Conservation (phyloP, 2,888 invertebrate species). For the Drosophila algonquin region DNA sequence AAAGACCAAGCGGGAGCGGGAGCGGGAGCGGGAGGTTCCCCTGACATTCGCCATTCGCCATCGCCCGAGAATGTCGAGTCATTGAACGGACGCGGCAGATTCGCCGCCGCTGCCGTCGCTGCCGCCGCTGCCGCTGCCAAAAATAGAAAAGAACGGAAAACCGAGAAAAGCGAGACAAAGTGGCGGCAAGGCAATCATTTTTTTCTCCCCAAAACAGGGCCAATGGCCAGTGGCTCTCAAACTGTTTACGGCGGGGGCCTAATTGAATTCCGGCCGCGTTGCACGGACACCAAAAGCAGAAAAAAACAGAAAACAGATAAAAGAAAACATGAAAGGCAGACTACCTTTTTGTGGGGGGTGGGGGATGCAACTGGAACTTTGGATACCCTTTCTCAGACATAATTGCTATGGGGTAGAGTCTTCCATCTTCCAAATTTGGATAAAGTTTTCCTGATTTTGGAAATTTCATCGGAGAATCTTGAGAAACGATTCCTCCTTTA, state of each 20-base stretch:
- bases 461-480: too few species aligned
- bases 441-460: background rate
- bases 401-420: background rate
- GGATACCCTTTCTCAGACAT: background rate
- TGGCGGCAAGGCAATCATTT: conserved; percentile 17
- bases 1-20: conserved; percentile 12
- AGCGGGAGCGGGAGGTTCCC: conserved; percentile 24
- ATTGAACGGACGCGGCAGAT: conserved; percentile 59
- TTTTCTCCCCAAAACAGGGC: background rate
- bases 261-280: conserved; percentile 70
- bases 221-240: conserved; percentile 30
- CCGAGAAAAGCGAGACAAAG: conserved; percentile 24
- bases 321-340: conserved; percentile 11
- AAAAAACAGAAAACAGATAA: conserved; percentile 40
- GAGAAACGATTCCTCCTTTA: too few species aligned
- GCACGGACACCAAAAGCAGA: conserved; percentile 27
- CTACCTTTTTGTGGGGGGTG: background rate
- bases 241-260: conserved; percentile 29
- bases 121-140: conserved; percentile 1
- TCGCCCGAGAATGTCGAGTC: conserved; percentile 46
- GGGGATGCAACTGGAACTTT: background rate
- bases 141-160: conserved; percentile 21
- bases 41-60: conserved; percentile 19
- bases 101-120: background rate
- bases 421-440: conserved; percentile 36